Percentiles rank a stretch among this genome's conserved stretches.
phyloP scores from a whole-genome alignment of 2,797 vertebrate species.

The Valencia hispanica region DNA sequence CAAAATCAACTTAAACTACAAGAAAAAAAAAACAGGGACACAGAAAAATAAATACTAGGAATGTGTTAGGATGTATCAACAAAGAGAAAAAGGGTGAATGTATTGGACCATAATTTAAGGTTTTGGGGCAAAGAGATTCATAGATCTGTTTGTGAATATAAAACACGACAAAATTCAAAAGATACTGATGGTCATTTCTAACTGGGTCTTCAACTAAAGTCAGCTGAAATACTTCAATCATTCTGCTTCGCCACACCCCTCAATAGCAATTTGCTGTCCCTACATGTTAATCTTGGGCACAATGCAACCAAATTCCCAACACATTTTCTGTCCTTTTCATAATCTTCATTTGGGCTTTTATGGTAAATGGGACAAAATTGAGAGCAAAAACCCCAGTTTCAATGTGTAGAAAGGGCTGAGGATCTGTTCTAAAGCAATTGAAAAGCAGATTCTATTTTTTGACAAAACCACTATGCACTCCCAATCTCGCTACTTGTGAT shows the following conservation, averaged over 20 bases:
- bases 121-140: no score
- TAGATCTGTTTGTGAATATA: no score
- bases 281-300: background rate
- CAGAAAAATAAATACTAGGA: no score
- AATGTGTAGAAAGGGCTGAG: background rate
- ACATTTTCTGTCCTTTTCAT: background rate
- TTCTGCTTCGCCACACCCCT: background rate
- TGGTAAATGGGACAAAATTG: background rate
- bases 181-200: background rate
- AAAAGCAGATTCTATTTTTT: background rate
- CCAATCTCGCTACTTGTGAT: no score
- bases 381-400: background rate
- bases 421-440: background rate
- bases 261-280: background rate
- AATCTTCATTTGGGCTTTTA: background rate
- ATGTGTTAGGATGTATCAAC: no score
- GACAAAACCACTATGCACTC: no score
- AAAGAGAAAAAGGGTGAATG: no score
- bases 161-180: background rate
- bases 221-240: background rate
- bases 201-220: background rate
- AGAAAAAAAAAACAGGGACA: no score
- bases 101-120: no score
- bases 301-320: background rate
- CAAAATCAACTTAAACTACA: no score